Evolutionary conservation across 2,113 vertebrate genomes (phyloP), one percentile per base, ranked within the genome.

Genomic region (Aplodontia rufa): DNA sequence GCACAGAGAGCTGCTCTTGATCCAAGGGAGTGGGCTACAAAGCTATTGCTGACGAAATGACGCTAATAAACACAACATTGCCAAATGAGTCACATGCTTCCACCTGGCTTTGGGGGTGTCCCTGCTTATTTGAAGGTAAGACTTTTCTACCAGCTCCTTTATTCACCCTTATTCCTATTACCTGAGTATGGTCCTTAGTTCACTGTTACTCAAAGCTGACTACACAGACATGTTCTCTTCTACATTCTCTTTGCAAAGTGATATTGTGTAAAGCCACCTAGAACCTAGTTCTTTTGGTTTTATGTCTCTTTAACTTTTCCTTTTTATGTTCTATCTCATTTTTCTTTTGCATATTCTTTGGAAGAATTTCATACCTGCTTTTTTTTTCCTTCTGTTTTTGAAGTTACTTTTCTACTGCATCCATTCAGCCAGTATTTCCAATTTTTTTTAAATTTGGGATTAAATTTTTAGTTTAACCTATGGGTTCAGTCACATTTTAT

Each of bases 261-360:
- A 10, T 1, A 1, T 40, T 93, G 37, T 14, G 37, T 88, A 94
- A 97, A 92, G 8, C 24, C 30, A 87, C 4, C 35, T 80, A 37
- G 53, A 84, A 94, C 35, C 22, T 80, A 32, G 45, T 16, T 88
- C 16, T 91, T 93, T 94, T 35, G 49, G 32, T 84, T 90, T 97
- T 2, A 30, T 53, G 20, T 32, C 6, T 88, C 45, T 42, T 35
- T 26, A 35, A 89, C 32, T 42, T 82, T 45, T 55, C 32, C 20
- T 94, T 76, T 22, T 24, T 8, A 24, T 55, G 11, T 19, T 75
- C 30, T 58, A 87, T 32, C 28, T 76, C 1, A 45, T 26, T 84
- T 76, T 53, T 5, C 40, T 60, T 83, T 68, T 84, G 13, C 76
- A 4, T 20, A 9, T 78, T 76, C 32, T 90, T 42, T 37, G 10